These are phyloP conservation scores for Helicolenus hilgendorfi DNA, from an alignment of 2,797 vertebrate genomes.

Conservation along the genomic window DNA sequence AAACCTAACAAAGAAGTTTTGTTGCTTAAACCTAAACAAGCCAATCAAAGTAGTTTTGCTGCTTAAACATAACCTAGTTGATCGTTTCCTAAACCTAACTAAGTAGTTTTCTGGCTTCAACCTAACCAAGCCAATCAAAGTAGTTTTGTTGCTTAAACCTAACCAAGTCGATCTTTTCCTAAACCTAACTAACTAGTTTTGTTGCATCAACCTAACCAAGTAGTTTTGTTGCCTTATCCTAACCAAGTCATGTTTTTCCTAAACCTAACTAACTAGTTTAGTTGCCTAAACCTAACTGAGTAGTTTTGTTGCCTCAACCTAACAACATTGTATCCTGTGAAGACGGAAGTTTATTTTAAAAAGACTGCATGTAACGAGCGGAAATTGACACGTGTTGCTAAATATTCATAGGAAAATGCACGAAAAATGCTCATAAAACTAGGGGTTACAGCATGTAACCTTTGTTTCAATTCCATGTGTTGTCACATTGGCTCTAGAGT, in stretches of 20 bases:
- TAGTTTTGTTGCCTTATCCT: no score
- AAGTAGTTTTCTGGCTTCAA: neutral
- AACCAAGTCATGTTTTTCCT: no score
- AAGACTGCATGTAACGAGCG: neutral
- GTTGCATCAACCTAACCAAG: no score
- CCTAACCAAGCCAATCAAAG: neutral
- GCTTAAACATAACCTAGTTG: no score
- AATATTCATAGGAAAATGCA: neutral
- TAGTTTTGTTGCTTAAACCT: no score
- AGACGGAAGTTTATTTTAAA: neutral
- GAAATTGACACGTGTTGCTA: neutral
- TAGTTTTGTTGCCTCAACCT: neutral
- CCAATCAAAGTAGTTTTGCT: no score
- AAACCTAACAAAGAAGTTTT: neutral
- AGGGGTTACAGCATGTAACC: neutral
- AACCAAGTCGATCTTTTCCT: no score
- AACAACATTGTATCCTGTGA: neutral
- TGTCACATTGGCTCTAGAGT: neutral
- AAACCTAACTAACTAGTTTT: no score
- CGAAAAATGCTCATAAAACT: neutral
- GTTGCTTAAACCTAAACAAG: neutral
- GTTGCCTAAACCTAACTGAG: no score
- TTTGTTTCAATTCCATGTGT: neutral
- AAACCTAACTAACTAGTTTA: no score
- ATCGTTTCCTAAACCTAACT: neutral